Base-by-base conservation (phyloP, 2,888 invertebrate species). In the Alloplasta piceator region DNA sequence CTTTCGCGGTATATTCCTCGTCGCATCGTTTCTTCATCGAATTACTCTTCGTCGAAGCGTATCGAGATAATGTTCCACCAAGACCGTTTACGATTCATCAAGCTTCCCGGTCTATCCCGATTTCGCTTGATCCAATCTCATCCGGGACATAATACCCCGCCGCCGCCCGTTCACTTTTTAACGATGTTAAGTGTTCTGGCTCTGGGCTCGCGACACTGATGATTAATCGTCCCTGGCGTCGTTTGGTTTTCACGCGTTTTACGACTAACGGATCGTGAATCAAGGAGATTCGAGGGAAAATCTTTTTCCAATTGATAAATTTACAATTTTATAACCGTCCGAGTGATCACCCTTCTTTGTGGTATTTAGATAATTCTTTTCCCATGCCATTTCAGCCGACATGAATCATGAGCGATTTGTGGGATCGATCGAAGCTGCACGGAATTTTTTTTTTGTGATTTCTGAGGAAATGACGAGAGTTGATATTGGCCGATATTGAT, bases 21-120 rank as follows among this genome's bases (percentile, higher is more conserved):
- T 39, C 39, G n/a, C 39, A 38, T 50, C 60, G 16, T 14, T 52
- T 14, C 43, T 50, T 74, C 60, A 67, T 67, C 67, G 74, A 75
- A 26, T 75, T 41, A 66, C 41, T 36, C 58, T 1, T 26, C 26
- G 50, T 71, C 60, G 77, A 72, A 72, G 58, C 66, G 16, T 64
- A 58, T 74, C 64, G 70, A 52, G 64, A 38, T 63, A 48, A 78
- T 16, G 73, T 16, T 48, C 36, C 63, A 60, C 36, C 74, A 64
- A 50, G 43, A 48, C 55, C 38, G 26, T 36, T 26, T 67, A 64
- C 64, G 46, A 64, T 79, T 68, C 68, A 74, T 56, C 16, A 68
- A 56, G 39, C n/a, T 16, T n/a, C 39, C 12, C 63, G 36, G 58
- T 50, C 26, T 64, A 46, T 58, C 66, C 46, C 36, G 74, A 41